Evolutionary conservation across 2,797 vertebrate species (phyloP).

Genomic region (Eospalax fontanierii): DNA sequence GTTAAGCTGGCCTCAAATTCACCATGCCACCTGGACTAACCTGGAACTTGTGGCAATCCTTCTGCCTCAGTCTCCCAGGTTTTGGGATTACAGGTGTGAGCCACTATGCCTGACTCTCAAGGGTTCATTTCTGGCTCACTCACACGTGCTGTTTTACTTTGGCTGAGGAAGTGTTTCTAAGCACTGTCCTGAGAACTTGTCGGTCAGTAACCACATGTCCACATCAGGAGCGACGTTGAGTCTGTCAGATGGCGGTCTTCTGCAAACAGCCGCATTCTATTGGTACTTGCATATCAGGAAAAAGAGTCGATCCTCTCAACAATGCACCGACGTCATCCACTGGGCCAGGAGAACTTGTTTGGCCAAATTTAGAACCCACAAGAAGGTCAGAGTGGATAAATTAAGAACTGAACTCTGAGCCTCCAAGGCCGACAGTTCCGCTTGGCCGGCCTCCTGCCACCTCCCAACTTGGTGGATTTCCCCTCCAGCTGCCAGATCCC

Average conservation of each 20-base stretch:
- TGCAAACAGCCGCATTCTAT: not conserved
- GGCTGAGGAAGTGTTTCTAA: slow-evolving; percentile 27
- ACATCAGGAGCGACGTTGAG: not conserved
- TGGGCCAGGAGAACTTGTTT: slow-evolving; percentile 83
- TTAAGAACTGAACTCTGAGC: slow-evolving; percentile 70
- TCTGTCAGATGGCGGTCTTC: not conserved
- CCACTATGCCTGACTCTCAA: not conserved
- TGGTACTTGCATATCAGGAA: slow-evolving; percentile 74
- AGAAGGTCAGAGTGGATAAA: slow-evolving; percentile 69
- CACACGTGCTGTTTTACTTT: not conserved
- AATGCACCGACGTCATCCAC: slow-evolving; percentile 25
- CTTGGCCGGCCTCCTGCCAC: not conserved
- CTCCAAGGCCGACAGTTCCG: not conserved
- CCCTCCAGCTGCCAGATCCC: not conserved
- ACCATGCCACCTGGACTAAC: not conserved
- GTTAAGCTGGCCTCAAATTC: not conserved
- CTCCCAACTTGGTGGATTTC: not conserved
- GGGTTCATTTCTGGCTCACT: not conserved
- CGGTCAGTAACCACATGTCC: not conserved
- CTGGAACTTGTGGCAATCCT: not conserved
- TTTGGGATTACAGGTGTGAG: not conserved
- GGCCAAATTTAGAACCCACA: slow-evolving; percentile 81
- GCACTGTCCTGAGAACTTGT: not conserved
- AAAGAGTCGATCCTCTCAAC: slow-evolving; percentile 62
- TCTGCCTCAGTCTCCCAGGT: not conserved